phyloP scores from a whole-genome alignment of 1,140 invertebrate genomes.

The Plectrocnemia conspersa region DNA sequence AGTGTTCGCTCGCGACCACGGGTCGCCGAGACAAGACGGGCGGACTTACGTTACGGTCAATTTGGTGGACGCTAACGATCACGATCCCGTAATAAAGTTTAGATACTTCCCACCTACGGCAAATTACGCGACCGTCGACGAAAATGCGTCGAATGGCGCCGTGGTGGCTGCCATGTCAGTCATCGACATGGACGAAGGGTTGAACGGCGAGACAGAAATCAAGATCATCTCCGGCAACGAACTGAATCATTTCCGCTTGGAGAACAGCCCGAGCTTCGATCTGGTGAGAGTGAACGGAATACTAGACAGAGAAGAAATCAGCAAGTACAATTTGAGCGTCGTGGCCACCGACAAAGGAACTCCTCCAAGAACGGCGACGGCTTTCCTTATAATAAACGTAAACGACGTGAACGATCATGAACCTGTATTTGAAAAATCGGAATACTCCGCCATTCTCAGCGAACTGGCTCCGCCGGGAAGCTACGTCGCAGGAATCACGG shows the following conservation, averaged over 20 bases:
- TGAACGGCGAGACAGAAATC: constrained; percentile 82
- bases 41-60: constrained; percentile 93
- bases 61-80: constrained; percentile 89
- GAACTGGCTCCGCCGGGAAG: constrained; percentile 82
- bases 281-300: constrained; percentile 88
- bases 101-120: constrained; percentile 80
- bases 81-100: constrained; percentile 89
- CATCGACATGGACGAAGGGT: constrained; percentile 82
- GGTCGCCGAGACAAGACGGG: constrained; percentile 82
- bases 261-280: constrained; percentile 78
- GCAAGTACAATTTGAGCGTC: constrained; percentile 88
- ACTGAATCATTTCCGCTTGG: constrained; percentile 79
- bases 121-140: constrained; percentile 84
- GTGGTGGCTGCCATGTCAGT: constrained; percentile 92
- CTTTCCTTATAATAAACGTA: constrained; percentile 85
- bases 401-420: constrained; percentile 95
- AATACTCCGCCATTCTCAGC: constrained; percentile 82
- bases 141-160: constrained; percentile 84
- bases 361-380: constrained; percentile 75
- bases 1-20: constrained; percentile 89
- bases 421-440: constrained; percentile 89
- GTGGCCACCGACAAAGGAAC: constrained; percentile 85
- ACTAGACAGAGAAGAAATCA: constrained; percentile 86
- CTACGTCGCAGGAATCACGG: constrained; percentile 82
- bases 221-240: constrained; percentile 86